A percentile compares a stretch with the other conserved stretches of the same genome.
Evolutionary conservation across 1,140 invertebrate species (phyloP).

Genomic region (Drosophila mojavensis): DNA sequence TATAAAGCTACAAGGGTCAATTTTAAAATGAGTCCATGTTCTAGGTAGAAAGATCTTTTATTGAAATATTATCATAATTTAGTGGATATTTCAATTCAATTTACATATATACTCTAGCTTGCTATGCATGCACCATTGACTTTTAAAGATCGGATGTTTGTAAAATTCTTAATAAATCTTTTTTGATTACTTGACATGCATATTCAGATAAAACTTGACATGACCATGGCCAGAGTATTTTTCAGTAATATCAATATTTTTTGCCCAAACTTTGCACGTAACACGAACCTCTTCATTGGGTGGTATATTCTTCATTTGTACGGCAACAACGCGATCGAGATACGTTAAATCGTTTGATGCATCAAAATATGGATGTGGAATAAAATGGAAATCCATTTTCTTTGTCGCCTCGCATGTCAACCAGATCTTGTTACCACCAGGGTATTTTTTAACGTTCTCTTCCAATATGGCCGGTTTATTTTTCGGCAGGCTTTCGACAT

Average conservation of each 20-base stretch:
- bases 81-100: no score
- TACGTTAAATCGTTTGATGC: neutral
- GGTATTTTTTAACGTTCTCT: slow-evolving; percentile 9
- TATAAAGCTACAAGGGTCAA: no score
- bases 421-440: slow-evolving; percentile 45
- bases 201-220: slow-evolving; percentile 19
- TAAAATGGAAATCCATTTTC: neutral
- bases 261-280: slow-evolving; percentile 52
- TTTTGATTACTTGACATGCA: neutral
- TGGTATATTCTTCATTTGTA: slow-evolving; percentile 38
- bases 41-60: no score
- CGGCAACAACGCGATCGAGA: slow-evolving; percentile 32
- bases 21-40: no score
- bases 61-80: no score
- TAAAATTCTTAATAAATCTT: neutral
- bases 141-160: neutral
- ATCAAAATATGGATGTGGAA: slow-evolving; percentile 32
- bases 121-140: no score
- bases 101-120: no score
- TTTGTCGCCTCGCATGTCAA: slow-evolving; percentile 24
- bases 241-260: slow-evolving; percentile 48
- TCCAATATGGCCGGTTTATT: neutral
- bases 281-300: slow-evolving; percentile 22
- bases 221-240: slow-evolving; percentile 17
- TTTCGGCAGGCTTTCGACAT: slow-evolving; percentile 24